Evolutionary conservation across 2,888 invertebrate genomes (phyloP).

Genomic region (Arrhopalites spinosus): DNA sequence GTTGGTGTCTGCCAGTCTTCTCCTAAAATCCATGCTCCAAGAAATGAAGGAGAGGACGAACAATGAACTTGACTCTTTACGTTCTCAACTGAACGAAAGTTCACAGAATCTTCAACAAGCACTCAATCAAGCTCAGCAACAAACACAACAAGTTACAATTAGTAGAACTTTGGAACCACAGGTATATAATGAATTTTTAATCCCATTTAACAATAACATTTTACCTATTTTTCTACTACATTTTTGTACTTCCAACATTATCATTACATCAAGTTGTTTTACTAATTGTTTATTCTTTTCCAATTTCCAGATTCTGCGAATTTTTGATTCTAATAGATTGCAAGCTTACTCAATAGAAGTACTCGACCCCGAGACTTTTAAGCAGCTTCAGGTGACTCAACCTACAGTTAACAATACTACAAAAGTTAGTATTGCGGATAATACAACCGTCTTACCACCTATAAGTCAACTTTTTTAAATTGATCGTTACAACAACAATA

Average conservation of each 20-base stretch:
- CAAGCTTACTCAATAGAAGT: constrained; percentile 56
- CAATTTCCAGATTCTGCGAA: constrained; percentile 48
- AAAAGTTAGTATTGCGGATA: constrained; percentile 28
- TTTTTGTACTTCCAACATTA: no score
- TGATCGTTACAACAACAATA: background rate
- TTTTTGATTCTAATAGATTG: constrained; percentile 55
- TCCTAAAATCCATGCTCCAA: constrained; percentile 54
- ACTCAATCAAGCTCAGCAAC: constrained; percentile 46
- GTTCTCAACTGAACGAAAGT: constrained; percentile 53
- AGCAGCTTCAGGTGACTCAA: constrained; percentile 39
- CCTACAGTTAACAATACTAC: constrained; percentile 12
- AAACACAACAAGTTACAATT: constrained; percentile 50
- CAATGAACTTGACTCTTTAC: constrained; percentile 51
- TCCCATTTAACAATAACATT: no score
- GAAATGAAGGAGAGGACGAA: constrained; percentile 54
- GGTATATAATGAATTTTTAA: no score
- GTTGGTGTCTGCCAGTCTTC: constrained; percentile 52
- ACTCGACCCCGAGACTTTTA: constrained; percentile 56
- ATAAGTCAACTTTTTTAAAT: constrained; percentile 39
- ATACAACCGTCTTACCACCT: constrained; percentile 31
- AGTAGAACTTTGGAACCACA: constrained; percentile 51
- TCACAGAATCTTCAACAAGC: constrained; percentile 45
- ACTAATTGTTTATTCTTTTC: no score
- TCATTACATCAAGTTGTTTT: no score
- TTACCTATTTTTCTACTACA: no score